Base-by-base conservation (phyloP, 1,140 invertebrate species). In the Diploscapter pachys region DNA sequence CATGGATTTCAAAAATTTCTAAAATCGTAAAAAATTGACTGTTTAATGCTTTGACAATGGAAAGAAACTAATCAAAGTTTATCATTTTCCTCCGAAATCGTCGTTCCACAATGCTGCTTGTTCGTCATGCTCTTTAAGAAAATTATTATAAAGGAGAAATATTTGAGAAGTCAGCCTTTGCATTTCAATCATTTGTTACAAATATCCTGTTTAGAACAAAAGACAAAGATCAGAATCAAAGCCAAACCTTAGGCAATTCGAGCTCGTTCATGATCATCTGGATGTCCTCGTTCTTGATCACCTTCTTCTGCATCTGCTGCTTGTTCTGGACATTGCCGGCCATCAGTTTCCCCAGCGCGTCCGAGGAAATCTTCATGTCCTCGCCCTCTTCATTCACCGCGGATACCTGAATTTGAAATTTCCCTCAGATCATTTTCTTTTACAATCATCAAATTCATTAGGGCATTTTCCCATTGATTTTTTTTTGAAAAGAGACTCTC, bases 221-320 rank as follows among this genome's bases (percentile, higher is more conserved):
- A 9, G 52, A 52, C 9, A 59, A 31, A 59, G 31, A 59, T 59
- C 9, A 59, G 2, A 59, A 31, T 11, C 57, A 31, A 31, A 31
- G 57, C 9, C 57, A 11, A 6, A 68, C 66, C 66, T 68, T 68
- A 1, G 63, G 73, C 31, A 74, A 53, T 64, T 74, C 73, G 57
- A 74, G 61, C 57, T 74, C 73, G 13, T 68, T 74, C 64, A 74
- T 69, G 3, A 74, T 62, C 73, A 74, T 50, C 51, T 68, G 64
- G 3, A 74, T 49, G 57, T 74, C 73, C 57, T 74, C 73, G 49
- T 74, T 74, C 53, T 69, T 74, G 57, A 74, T 74, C 8, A 55
- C 70, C 5, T 55, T 55, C 50, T 69, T 69, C 48, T 74, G 59
- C 13, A 59, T 65, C 3, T 64, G 65, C 48, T 52, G 53, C 11